Evolutionary conservation across 2,797 vertebrate species (phyloP).

Genomic region (Myioborus melanocephalus): DNA sequence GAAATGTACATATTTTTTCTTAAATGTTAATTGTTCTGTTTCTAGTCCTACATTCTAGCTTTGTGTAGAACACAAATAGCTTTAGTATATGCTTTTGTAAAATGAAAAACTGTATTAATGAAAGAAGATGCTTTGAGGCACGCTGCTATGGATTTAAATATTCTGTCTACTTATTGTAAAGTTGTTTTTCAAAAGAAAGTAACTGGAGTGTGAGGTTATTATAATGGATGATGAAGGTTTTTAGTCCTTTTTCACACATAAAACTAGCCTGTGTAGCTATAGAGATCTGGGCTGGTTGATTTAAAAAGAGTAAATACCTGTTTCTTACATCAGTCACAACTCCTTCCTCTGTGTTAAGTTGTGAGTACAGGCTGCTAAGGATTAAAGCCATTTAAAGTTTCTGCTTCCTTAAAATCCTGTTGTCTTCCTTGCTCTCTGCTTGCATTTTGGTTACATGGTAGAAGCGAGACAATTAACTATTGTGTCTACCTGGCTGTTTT

Average conservation of each 20-base stretch:
- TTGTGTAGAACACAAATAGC: conserved; percentile 23
- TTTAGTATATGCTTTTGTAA: conserved; percentile 38
- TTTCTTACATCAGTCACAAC: background rate
- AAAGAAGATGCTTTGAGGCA: conserved; percentile 19
- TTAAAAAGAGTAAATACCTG: background rate
- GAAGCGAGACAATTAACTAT: background rate
- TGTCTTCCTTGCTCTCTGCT: background rate
- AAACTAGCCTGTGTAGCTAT: background rate
- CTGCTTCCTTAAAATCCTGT: background rate
- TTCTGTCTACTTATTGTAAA: background rate
- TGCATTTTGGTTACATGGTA: background rate
- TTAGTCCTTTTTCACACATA: background rate
- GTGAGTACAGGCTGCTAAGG: background rate
- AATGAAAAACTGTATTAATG: conserved; percentile 24
- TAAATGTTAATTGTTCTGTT: conserved; percentile 51
- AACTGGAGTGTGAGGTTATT: background rate
- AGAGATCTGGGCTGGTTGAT: background rate
- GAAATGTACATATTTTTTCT: conserved; percentile 58
- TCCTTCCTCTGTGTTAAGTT: background rate
- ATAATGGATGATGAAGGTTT: background rate
- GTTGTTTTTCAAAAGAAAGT: background rate
- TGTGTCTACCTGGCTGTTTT: background rate
- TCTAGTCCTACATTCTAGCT: conserved; percentile 36
- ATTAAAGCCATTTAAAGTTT: background rate
- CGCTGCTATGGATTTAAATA: background rate